These are phyloP conservation scores for Aphaenogaster rudis DNA, from an alignment of 1,140 invertebrate species.

Conservation along the genomic window DNA sequence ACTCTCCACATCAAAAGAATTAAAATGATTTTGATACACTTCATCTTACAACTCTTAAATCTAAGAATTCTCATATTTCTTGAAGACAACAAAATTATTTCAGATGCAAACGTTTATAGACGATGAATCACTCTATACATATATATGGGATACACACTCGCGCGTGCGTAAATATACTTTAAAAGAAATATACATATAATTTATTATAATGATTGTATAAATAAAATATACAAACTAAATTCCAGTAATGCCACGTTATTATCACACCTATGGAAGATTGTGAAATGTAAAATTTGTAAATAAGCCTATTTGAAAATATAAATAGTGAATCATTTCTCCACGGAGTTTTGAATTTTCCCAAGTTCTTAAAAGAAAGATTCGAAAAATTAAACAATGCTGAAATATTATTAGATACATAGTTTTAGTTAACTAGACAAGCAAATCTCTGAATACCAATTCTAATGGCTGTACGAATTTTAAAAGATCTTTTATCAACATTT, in stretches of 20 bases:
- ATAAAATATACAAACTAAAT: slow-evolving; percentile 81
- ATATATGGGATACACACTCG: slow-evolving; percentile 56
- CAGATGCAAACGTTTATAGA: neutral
- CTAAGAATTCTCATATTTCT: neutral
- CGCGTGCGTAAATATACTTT: slow-evolving; percentile 64
- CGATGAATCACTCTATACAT: slow-evolving; percentile 12
- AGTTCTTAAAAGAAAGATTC: neutral
- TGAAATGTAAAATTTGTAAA: slow-evolving; percentile 63
- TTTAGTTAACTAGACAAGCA: neutral
- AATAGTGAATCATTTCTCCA: slow-evolving; percentile 42
- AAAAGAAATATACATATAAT: slow-evolving; percentile 77
- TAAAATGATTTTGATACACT: neutral
- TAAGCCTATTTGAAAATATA: slow-evolving; percentile 67
- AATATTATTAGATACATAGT: neutral
- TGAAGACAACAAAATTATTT: neutral
- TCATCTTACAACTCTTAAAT: neutral
- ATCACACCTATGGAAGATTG: slow-evolving; percentile 64
- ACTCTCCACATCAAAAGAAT: neutral
- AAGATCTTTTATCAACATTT: too few species aligned
- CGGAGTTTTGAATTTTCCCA: slow-evolving; percentile 51
- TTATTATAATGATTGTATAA: slow-evolving; percentile 83
- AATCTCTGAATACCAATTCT: neutral
- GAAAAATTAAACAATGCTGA: neutral
- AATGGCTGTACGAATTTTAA: too few species aligned
- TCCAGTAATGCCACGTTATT: slow-evolving; percentile 65